Evolutionary conservation across 2,113 vertebrate genomes (phyloP), one percentile per base, ranked within the genome.

Genomic region (Bombycilla garrulus): DNA sequence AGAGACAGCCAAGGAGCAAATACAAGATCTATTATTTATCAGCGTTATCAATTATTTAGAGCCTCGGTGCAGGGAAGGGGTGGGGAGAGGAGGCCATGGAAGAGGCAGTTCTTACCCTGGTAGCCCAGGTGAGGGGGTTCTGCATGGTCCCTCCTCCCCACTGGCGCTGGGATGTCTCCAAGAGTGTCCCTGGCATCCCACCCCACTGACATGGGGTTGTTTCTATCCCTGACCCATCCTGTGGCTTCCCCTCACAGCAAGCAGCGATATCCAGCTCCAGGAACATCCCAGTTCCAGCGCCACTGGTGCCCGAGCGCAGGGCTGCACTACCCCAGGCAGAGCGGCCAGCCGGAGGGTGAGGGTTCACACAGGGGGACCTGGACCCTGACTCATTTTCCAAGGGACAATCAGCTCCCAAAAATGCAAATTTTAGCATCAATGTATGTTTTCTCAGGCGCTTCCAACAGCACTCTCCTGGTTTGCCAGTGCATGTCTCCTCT

Each of bases 11-110:
- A 87, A 90, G 87, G 86, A 91, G 91, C 95, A 81, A 95, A 82
- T 90, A 38, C 93, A 73, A 74, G 88, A 96, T 96, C 95, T 88
- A 96, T 97, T 97, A 97, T 97, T 97, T 93, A 97, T 87, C 71
- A 87, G 42, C 2, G 4, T 88, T 88, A 96, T 98, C 93, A 95
- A 97, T 98, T 96, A 97, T 97, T 97, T 92, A 97, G 92, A 89
- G 54, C 89, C 81, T 85, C 29, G 16, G 91, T 19, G 24, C 13
- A 5, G 88, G 85, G 81, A 92, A 95, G 44, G 93, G 94, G 74
- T 94, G 89, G 93, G 87, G 88, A 95, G 82, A 85, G 58, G 53
- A 90, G 86, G 92, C 76, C 18, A 5, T 86, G 54, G 70, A 8
- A 10, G 66, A 93, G 95, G 77, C 21, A 5, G 91, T 42, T 96